phyloP scores from a whole-genome alignment of 2,797 vertebrate genomes.

The Peromyscus attwateri region DNA sequence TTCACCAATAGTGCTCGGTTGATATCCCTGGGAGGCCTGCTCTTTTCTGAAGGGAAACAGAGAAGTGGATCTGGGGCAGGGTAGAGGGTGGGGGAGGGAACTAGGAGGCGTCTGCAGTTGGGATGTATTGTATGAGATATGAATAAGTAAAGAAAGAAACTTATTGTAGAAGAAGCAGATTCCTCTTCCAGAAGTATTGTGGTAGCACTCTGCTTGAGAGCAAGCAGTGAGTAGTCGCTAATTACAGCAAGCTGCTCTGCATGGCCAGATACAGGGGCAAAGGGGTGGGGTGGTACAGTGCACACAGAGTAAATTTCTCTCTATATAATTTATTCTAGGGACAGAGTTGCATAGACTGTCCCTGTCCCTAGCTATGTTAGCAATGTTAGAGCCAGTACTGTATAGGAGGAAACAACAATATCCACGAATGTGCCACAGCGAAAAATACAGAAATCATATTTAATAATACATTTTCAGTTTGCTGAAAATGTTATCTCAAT shows the following conservation, averaged over 20 bases:
- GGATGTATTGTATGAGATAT: not conserved
- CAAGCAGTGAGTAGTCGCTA: constrained; percentile 17
- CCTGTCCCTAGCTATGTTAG: not conserved
- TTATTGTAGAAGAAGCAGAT: constrained; percentile 63
- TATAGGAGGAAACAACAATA: not conserved
- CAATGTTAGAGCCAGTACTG: not conserved
- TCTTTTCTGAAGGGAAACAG: not conserved
- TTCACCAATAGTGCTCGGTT: not conserved
- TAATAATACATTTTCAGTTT: not conserved
- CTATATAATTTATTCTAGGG: not conserved
- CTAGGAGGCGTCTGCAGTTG: not conserved
- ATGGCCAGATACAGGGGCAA: not conserved
- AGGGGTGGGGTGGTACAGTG: accelerated
- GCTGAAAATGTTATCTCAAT: constrained; percentile 24
- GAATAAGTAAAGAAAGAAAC: not conserved
- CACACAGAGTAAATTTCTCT: not conserved
- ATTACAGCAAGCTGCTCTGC: not conserved
- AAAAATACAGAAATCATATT: constrained; percentile 41
- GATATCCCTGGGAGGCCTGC: not conserved
- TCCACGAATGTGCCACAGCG: not conserved
- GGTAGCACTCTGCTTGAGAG: constrained; percentile 58
- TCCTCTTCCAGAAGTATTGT: constrained; percentile 64
- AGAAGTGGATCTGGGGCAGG: not conserved
- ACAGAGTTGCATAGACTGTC: not conserved
- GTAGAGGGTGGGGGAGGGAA: not conserved